Conservation (phyloP, 2,113 vertebrate species). For the Nesogale talazaci region DNA sequence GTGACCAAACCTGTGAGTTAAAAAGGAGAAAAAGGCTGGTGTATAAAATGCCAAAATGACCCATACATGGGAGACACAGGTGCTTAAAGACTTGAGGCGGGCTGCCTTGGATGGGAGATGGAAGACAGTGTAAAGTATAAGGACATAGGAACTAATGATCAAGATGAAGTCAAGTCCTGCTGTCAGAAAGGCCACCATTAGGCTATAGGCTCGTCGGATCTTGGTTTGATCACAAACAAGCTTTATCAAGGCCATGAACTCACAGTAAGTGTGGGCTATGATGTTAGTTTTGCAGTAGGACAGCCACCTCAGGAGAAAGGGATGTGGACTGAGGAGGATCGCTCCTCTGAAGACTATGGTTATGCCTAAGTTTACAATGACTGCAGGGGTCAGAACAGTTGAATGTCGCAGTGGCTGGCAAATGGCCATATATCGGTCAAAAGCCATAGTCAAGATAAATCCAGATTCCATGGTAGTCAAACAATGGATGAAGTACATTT, state of each 20-base stretch:
- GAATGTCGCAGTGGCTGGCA: constrained; percentile 32
- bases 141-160: not conserved
- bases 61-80: constrained; percentile 61
- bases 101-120: not conserved
- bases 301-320: not conserved
- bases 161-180: not conserved
- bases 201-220: not conserved
- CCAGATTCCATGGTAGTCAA: constrained; percentile 33
- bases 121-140: constrained; percentile 22
- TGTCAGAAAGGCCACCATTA: not conserved
- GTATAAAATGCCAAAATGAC: constrained; percentile 66
- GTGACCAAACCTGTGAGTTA: constrained; percentile 74
- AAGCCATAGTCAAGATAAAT: constrained; percentile 53
- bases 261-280: constrained; percentile 44
- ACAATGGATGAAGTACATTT: constrained; percentile 55
- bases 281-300: not conserved
- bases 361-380: not conserved
- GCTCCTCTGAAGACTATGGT: not conserved
- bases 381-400: not conserved
- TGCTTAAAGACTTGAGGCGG: not conserved
- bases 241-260: constrained; percentile 47
- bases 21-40: constrained; percentile 65
- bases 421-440: constrained; percentile 52
- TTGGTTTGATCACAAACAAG: not conserved
- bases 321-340: not conserved